Evolutionary conservation across 2,888 invertebrate genomes (phyloP), one percentile per base, ranked within the genome.

Genomic region (Nezara viridula): DNA sequence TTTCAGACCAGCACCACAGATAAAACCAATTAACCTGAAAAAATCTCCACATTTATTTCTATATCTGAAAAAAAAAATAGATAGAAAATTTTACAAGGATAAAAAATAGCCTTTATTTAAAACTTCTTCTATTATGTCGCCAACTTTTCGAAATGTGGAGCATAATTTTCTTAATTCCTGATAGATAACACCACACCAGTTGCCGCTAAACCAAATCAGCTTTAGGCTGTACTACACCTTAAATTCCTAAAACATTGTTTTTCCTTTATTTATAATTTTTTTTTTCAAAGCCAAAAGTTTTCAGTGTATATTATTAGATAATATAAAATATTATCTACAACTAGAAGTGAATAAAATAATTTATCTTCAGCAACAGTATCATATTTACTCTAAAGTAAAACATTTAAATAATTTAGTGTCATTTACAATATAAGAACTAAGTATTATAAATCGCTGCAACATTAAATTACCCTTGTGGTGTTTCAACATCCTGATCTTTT

Each of bases 201-300:
- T 7, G 14, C 1, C 27, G 7, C 32, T 19, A 32, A 73, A 27
- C 21, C 16, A 37, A 37, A 73, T 73, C 32, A 73, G 66, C 7
- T 60, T 16, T 0, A 21, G 27, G 27, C 1, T 4, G 44, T 44
- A 44, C 44, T 1, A 32, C 16, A 16, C 27, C 32, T 73, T 37
- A 37, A 73, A 73, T 73, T 73, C 66, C 66, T 73, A 73, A 73
- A 73, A 73, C 66, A 37, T 73, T 37, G 5, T 44, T 37, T 37
- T 37, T 37, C 37, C 14, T 32, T 60, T 16, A 60, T 27, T 4
- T 60, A 27, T 27, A 60, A 27, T 37, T 37, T 3, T 1, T 73
- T 73, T 73, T 37, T 4, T 73, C 14, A 73, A 37, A 73, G 37
- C 32, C 21, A 10, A 32, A 6, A 37, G 16, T 73, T 73, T 1